Percentiles rank a stretch among this genome's conserved stretches.
Evolutionary conservation across 2,113 vertebrate species (phyloP).

Genomic region (Proterorhinus semilunaris): DNA sequence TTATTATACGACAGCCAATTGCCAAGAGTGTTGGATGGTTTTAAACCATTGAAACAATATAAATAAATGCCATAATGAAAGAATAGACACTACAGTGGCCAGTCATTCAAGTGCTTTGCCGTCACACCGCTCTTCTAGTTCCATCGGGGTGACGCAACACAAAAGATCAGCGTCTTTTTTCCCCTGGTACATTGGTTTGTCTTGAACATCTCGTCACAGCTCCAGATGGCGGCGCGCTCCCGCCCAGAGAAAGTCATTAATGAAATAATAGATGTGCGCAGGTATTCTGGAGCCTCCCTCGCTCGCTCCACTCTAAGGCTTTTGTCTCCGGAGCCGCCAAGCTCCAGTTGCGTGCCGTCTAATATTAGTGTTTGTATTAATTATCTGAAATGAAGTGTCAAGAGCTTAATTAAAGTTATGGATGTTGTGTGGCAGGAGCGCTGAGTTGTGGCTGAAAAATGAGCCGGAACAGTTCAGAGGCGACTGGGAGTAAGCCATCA

Average conservation of each 20-base stretch:
- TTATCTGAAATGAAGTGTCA: slow-evolving; percentile 80
- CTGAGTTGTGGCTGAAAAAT: slow-evolving; percentile 73
- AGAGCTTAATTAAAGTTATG: slow-evolving; percentile 78
- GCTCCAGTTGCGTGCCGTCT: slow-evolving; percentile 63
- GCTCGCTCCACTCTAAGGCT: slow-evolving; percentile 5
- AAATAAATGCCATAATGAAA: too few relatives aligned
- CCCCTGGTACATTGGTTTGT: too few relatives aligned
- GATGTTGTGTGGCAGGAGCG: slow-evolving; percentile 69
- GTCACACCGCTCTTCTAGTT: too few relatives aligned
- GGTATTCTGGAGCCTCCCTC: slow-evolving; percentile 38
- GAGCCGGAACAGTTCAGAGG: slow-evolving; percentile 57
- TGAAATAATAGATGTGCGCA: slow-evolving; percentile 52
- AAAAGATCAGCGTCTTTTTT: too few relatives aligned
- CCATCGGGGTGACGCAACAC: too few relatives aligned
- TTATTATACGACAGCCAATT: too few relatives aligned
- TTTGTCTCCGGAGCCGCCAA: slow-evolving; percentile 12
- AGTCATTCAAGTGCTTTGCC: too few relatives aligned
- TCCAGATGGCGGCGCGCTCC: too few relatives aligned
- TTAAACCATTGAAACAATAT: too few relatives aligned
- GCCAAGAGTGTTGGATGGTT: too few relatives aligned
- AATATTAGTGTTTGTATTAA: slow-evolving; percentile 81
- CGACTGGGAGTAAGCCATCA: slow-evolving; percentile 66
- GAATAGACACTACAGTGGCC: too few relatives aligned
- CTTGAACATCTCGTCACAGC: too few relatives aligned
- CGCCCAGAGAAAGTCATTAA: slow-evolving; percentile 22